Percentiles rank a stretch among this genome's conserved stretches.
Evolutionary conservation across 2,797 vertebrate species (phyloP).

Genomic region (Sebastes trivittatus): DNA sequence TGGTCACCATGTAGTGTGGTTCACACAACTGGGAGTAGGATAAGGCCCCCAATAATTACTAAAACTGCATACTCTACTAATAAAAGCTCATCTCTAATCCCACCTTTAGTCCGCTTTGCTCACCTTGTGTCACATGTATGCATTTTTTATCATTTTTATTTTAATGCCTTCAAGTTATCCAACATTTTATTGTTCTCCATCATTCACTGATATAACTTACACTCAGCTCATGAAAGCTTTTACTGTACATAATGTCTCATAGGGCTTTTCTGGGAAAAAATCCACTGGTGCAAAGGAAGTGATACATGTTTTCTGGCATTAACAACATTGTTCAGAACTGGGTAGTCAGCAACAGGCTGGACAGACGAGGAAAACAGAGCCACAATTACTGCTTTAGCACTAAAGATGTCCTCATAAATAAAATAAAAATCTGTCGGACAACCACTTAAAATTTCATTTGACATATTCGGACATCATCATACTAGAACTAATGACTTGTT

Average conservation of each 20-base stretch:
- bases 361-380: neutral
- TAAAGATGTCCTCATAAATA: neutral
- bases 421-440: neutral
- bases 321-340: slow-evolving; percentile 21
- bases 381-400: neutral
- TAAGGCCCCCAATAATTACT: neutral
- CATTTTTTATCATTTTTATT: neutral
- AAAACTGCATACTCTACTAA: neutral
- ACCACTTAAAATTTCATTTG: slow-evolving; percentile 27
- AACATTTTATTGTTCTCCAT: neutral
- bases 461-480: neutral
- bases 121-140: neutral
- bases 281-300: slow-evolving; percentile 49
- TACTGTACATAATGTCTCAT: slow-evolving; percentile 28
- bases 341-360: slow-evolving; percentile 23
- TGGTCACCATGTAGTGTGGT: neutral
- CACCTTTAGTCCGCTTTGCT: neutral
- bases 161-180: neutral
- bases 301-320: slow-evolving; percentile 45
- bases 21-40: neutral
- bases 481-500: slow-evolving; percentile 1
- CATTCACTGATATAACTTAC: neutral
- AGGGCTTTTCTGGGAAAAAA: slow-evolving; percentile 29
- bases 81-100: neutral
- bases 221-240: slow-evolving; percentile 19